Evolutionary conservation across 2,797 vertebrate species (phyloP).

Genomic region (Sebastes vulpes): DNA sequence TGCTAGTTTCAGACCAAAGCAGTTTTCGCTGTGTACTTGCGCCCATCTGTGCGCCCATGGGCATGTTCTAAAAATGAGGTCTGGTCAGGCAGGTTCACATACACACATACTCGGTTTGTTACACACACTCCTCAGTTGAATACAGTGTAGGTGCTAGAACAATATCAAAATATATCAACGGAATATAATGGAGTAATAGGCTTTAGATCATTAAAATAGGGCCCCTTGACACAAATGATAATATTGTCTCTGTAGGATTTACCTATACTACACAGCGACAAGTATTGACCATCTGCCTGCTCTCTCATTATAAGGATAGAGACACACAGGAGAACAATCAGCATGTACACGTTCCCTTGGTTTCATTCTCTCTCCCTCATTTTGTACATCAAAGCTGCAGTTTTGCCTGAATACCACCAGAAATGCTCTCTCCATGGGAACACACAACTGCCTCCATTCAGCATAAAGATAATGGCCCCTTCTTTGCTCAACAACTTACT

Average conservation of each 20-base stretch:
- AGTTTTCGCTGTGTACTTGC: too few species aligned
- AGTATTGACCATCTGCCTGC: slow-evolving; percentile 25
- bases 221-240: background rate
- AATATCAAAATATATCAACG: too few species aligned
- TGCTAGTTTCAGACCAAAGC: too few species aligned
- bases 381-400: slow-evolving; percentile 67
- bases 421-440: slow-evolving; percentile 51
- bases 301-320: background rate
- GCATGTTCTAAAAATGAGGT: too few species aligned
- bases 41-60: too few species aligned
- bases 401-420: slow-evolving; percentile 49
- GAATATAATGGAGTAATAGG: too few species aligned
- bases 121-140: too few species aligned
- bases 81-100: too few species aligned
- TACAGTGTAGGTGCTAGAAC: too few species aligned
- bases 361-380: slow-evolving; percentile 5
- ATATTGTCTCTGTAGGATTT: background rate
- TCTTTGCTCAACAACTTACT: slow-evolving; percentile 68
- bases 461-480: slow-evolving; percentile 65
- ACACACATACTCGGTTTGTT: too few species aligned
- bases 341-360: slow-evolving; percentile 2
- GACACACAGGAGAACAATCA: slow-evolving; percentile 44
- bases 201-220: too few species aligned
- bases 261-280: background rate
- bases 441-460: slow-evolving; percentile 32